Conservation (phyloP, 2,113 vertebrate genomes). For the Phalacrocorax carbo region DNA sequence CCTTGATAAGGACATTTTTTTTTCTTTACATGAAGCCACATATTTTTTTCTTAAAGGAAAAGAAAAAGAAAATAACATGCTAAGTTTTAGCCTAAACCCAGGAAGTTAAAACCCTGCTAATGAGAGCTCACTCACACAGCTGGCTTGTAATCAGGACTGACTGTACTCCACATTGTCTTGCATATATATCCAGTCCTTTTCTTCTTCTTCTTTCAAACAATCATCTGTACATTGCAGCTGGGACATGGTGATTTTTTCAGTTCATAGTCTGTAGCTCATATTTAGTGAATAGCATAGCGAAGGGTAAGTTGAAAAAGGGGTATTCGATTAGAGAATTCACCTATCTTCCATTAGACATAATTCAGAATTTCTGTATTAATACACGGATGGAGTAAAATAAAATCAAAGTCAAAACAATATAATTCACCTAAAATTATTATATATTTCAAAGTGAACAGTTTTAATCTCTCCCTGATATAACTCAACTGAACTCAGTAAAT, state of each 20-base stretch:
- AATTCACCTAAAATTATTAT: not conserved
- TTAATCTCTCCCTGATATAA: not conserved
- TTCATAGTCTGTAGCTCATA: not conserved
- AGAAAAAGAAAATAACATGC: not conserved
- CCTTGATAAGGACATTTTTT: not conserved
- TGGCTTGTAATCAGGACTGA: constrained; percentile 6
- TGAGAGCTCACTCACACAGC: not conserved
- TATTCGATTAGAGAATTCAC: not conserved
- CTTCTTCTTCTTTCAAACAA: not conserved
- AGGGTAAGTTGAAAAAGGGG: not conserved
- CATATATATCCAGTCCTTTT: not conserved
- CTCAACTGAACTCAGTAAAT: not conserved
- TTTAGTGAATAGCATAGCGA: not conserved
- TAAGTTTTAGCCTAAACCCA: not conserved
- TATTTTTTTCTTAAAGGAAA: not conserved
- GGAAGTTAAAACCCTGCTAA: not conserved
- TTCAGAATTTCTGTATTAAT: not conserved
- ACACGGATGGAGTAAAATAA: not conserved
- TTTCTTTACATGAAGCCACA: not conserved
- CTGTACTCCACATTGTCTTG: constrained; percentile 1
- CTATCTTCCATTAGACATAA: not conserved
- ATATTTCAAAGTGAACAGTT: not conserved
- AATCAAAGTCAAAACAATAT: not conserved
- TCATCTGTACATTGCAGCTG: not conserved
- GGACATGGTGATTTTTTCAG: not conserved